Evolutionary conservation across 2,888 invertebrate species (phyloP), one percentile per base, ranked within the genome.

Genomic region (Drosophila recens): DNA sequence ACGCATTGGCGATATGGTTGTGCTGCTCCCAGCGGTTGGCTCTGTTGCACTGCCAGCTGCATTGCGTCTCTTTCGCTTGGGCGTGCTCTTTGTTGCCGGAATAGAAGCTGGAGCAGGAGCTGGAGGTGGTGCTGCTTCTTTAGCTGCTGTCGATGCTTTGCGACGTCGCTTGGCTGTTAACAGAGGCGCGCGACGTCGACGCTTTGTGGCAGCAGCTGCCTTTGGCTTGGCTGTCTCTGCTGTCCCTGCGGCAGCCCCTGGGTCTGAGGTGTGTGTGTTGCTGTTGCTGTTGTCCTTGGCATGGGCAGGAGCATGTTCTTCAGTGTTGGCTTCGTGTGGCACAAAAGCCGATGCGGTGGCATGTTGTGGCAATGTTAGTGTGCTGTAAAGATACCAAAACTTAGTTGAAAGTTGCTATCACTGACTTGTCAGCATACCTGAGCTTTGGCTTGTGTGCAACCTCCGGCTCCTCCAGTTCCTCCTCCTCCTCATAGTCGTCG

Each of bases 221-320:
- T 80, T 87, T 52, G 86, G 70, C 66, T 81, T 76, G 33, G 34
- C 64, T 56, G 30, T 57, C 45, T 17, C 13, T 11, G 20, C 45
- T 20, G 61, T 8, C 15, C 11, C 36, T 20, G 51, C 13, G 20
- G 13, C 51, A 51, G 61, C 30, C 8, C 5, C 71, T 34, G 80
- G 56, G 63, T 53, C 85, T 89, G 84, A 84, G 84, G 84, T 84
- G 79, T 67, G 61, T 78, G 70, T 80, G 89, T 83, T 83, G 84
- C 33, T 80, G 89, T 83, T 83, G 84, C 33, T 62, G 43, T 38
- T 68, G 38, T 79, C 64, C 74, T 56, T 79, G 75, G 71, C 64
- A 33, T 61, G 45, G 43, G 34, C 23, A 34, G 46, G 34, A 34
- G 33, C 36, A 36, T 59, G 51, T 17, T 43, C 36, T 20, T 45